Conservation (phyloP, 2,113 vertebrate genomes). For the Callorhinus ursinus region DNA sequence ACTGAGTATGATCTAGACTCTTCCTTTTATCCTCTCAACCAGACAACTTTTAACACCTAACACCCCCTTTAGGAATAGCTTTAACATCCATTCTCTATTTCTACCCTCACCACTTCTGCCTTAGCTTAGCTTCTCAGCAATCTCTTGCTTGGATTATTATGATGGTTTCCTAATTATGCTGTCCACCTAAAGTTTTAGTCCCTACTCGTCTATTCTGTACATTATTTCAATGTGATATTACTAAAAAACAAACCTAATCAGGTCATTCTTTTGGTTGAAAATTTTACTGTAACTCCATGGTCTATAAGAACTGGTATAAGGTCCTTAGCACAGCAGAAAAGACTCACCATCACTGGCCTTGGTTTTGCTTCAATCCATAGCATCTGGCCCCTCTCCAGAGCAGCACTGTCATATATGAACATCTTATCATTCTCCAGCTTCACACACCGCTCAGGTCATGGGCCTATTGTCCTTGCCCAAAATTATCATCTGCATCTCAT, state of each 20-base stretch:
- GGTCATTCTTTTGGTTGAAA: not conserved
- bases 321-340: not conserved
- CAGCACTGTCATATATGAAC: not conserved
- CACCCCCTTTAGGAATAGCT: not conserved
- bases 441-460: not conserved
- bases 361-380: not conserved
- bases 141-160: not conserved
- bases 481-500: not conserved
- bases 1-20: not conserved
- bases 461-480: not conserved
- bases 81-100: not conserved
- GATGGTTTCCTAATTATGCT: not conserved
- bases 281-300: not conserved
- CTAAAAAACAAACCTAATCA: not conserved
- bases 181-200: not conserved
- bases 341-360: fast-evolving
- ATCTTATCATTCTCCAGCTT: not conserved
- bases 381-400: fast-evolving
- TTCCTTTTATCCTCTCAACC: not conserved
- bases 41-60: not conserved
- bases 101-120: not conserved
- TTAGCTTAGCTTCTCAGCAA: not conserved
- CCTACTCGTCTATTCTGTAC: not conserved
- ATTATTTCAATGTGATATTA: not conserved
- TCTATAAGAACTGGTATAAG: not conserved